Evolutionary conservation across 2,113 vertebrate genomes (phyloP).

Genomic region (Polyodon spathula): DNA sequence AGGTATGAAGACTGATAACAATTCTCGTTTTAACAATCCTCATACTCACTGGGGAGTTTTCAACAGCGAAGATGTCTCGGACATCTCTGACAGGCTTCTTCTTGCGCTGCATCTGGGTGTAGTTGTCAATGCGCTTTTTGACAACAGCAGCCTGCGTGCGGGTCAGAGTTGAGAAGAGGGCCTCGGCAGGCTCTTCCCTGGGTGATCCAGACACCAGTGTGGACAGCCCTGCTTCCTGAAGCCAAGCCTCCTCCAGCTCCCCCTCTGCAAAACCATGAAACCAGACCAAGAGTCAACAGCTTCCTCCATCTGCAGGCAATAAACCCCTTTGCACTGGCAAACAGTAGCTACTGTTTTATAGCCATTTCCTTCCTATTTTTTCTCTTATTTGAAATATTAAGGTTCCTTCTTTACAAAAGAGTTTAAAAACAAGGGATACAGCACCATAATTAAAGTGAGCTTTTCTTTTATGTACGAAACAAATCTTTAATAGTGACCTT

Average conservation of each 20-base stretch:
- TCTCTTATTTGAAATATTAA: neutral
- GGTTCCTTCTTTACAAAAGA: too few species aligned
- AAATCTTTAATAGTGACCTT: too few species aligned
- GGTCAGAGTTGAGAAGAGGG: constrained; percentile 80
- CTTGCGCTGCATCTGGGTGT: constrained; percentile 78
- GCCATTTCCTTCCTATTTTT: neutral
- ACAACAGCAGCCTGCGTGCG: constrained; percentile 81
- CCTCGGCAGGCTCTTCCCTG: constrained; percentile 63
- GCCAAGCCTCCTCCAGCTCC: constrained; percentile 85
- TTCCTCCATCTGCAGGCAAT: too few species aligned
- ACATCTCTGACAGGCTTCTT: constrained; percentile 77
- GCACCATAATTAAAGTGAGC: too few species aligned
- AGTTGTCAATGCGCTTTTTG: constrained; percentile 79
- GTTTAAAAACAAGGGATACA: too few species aligned
- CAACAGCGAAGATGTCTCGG: constrained; percentile 72
- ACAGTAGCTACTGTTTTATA: neutral
- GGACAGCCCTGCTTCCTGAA: constrained; percentile 84
- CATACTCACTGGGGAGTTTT: constrained; percentile 59
- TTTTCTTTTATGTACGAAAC: too few species aligned
- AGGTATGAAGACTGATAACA: too few species aligned
- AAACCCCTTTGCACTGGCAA: neutral
- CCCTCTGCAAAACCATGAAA: constrained; percentile 53
- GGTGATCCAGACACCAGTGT: constrained; percentile 63
- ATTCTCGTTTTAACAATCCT: too few species aligned
- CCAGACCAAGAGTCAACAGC: neutral